Conservation (phyloP, 2,113 vertebrate genomes). For the Emydura subglobosa region DNA sequence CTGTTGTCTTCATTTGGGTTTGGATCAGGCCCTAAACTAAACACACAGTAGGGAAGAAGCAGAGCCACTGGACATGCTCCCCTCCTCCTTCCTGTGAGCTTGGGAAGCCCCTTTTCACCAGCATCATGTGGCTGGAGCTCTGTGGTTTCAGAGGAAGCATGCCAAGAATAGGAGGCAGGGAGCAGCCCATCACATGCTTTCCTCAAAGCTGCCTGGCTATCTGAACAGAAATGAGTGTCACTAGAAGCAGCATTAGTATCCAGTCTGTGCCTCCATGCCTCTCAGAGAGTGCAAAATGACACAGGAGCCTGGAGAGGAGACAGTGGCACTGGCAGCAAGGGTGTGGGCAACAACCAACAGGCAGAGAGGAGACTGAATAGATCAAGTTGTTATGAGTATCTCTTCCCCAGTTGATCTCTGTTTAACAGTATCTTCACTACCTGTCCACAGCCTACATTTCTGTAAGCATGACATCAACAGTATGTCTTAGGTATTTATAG, state of each 20-base stretch:
- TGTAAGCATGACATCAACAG: not conserved
- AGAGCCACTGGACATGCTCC: not conserved
- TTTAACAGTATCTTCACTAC: not conserved
- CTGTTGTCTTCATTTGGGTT: not conserved
- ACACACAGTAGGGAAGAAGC: not conserved
- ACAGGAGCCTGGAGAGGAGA: not conserved
- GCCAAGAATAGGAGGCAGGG: accelerated
- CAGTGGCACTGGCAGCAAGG: not conserved
- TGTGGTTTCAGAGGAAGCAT: not conserved
- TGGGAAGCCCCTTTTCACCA: constrained; percentile 3
- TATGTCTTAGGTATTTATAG: not conserved
- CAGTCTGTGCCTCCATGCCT: not conserved
- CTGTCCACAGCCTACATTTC: not conserved
- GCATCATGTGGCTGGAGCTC: constrained; percentile 9
- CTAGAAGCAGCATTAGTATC: not conserved
- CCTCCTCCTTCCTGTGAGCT: not conserved
- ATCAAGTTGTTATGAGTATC: not conserved
- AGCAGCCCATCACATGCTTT: accelerated
- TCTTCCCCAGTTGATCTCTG: not conserved
- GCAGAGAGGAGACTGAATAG: not conserved
- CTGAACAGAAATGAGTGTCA: not conserved
- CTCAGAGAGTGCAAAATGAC: not conserved
- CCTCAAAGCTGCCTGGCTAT: not conserved
- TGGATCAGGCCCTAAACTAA: not conserved
- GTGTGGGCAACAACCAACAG: not conserved